These are phyloP conservation scores for Rhaphigaster nebulosa DNA, from an alignment of 2,888 invertebrate species.

Conservation along the genomic window DNA sequence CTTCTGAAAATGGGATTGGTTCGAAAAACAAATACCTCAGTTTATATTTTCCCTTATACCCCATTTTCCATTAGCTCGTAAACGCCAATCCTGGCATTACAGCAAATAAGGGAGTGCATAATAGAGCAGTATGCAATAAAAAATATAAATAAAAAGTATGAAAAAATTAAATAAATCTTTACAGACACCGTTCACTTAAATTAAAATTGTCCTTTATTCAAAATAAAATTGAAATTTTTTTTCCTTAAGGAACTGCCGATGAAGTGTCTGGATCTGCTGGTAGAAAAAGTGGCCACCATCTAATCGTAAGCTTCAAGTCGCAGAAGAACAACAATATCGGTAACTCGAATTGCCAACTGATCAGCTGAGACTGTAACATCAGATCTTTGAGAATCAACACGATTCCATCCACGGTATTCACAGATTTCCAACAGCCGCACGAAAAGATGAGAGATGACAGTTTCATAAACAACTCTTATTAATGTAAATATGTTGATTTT, in stretches of 20 bases:
- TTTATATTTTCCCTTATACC: too few species aligned
- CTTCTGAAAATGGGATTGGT: too few species aligned
- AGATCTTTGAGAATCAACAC: neutral
- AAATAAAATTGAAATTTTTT: neutral
- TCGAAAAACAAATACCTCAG: too few species aligned
- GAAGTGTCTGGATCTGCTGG: conserved; percentile 33
- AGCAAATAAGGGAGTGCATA: too few species aligned
- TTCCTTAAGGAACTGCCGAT: conserved; percentile 29
- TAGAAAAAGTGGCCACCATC: neutral
- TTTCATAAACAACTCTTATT: neutral
- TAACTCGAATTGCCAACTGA: neutral
- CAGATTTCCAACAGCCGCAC: neutral
- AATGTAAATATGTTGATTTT: neutral
- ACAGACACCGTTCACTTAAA: neutral
- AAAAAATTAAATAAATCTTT: neutral
- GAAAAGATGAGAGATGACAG: neutral
- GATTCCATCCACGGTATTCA: neutral
- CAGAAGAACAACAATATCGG: conserved; percentile 12
- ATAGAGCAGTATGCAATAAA: too few species aligned
- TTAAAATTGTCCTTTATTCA: neutral
- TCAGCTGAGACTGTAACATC: conserved; percentile 23
- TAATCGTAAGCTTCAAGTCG: conserved; percentile 27
- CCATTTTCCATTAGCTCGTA: too few species aligned
- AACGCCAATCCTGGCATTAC: too few species aligned
- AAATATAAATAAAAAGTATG: too few species aligned